Conservation (phyloP, 2,113 vertebrate genomes). For the Cariama cristata region DNA sequence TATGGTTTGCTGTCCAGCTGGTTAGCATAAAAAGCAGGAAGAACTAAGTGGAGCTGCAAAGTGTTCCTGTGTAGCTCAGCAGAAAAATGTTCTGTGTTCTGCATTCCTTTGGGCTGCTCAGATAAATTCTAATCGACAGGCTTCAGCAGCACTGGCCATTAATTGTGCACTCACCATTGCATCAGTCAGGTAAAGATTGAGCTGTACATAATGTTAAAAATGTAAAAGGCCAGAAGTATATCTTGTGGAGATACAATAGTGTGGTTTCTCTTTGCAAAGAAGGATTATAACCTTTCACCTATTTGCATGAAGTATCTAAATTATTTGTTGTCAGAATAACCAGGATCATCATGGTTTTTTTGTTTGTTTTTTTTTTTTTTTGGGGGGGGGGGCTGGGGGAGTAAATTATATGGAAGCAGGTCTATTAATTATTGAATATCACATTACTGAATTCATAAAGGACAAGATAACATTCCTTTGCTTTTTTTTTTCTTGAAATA, state of each 20-base stretch:
- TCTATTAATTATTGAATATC: neutral
- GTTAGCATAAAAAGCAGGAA: conserved; percentile 20
- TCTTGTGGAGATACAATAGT: neutral
- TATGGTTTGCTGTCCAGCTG: neutral
- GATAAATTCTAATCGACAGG: neutral
- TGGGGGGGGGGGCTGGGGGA: rapidly evolving
- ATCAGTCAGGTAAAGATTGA: neutral
- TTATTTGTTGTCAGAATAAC: neutral
- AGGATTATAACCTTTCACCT: neutral
- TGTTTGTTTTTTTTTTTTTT: neutral
- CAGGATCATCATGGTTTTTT: neutral
- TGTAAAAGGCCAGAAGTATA: neutral
- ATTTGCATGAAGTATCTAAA: neutral
- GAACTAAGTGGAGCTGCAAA: neutral
- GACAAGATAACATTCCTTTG: neutral
- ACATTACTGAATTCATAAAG: neutral
- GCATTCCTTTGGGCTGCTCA: neutral
- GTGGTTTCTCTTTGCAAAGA: neutral
- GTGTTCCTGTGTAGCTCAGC: conserved; percentile 19
- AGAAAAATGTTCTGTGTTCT: conserved; percentile 23
- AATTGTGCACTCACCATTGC: neutral
- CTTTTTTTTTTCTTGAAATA: neutral
- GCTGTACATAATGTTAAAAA: neutral
- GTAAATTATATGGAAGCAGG: neutral
- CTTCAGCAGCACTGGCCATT: neutral